Evolutionary conservation across 2,888 invertebrate genomes (phyloP), one percentile per base, ranked within the genome.

Genomic region (Polietes domitor): DNA sequence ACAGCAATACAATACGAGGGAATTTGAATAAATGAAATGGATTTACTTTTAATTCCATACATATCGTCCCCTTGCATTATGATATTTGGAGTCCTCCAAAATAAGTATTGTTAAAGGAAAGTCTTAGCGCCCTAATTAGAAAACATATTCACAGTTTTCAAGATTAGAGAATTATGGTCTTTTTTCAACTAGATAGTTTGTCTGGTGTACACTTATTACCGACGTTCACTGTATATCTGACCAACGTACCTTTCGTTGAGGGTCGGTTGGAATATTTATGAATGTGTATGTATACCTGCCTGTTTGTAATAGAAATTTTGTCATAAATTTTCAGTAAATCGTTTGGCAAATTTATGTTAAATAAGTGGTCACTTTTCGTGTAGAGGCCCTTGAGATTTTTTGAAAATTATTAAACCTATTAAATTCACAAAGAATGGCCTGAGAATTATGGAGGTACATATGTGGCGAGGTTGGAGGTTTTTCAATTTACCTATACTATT

Each of bases 291-390:
- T 63, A 32, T 58, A 15, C 15, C 1, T 15, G 53, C 58, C 58
- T 58, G 24, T 58, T 32, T 63, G 7, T 41, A 37, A 65, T 65
- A 65, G 41, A 65, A n/a, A 41, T 65, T 65, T 37, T 65, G 41
- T 37, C 37, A 41, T 41, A 65, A 41, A 65, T 65, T 65, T 58
- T 2, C 12, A 65, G 65, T 21, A 65, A 41, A 65, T 37, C 32
- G 32, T 63, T 63, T 28, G 63, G 17, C 32, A 63, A 63, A 63
- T 32, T 63, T 63, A 63, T 63, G 32, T 28, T 63, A 63, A 63
- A 63, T 32, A 63, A 63, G 32, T 65, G 65, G 41, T 12, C 65
- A 63, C 17, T 19, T 65, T 41, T 37, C 32, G n/a, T 28, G 58
- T 2, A 58, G 15, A 58, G 24, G 26, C 15, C 58, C 26, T 24